Conservation (phyloP, 2,113 vertebrate species). For the Prochilodus magdalenae region DNA sequence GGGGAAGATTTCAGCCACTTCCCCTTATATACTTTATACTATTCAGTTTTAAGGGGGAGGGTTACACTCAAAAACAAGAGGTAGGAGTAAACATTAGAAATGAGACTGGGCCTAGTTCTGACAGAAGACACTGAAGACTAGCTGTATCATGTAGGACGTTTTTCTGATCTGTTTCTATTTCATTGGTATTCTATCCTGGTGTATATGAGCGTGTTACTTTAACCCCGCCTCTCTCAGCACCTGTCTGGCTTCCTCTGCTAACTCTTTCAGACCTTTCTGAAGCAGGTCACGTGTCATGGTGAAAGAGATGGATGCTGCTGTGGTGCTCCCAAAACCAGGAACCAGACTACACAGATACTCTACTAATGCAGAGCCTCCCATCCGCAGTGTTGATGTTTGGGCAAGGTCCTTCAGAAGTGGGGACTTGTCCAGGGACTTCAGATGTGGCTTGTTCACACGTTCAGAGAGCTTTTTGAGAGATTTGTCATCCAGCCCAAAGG, state of each 20-base stretch:
- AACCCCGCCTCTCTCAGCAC: slow-evolving; percentile 43
- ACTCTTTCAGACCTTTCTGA: slow-evolving; percentile 38
- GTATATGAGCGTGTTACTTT: too few species aligned
- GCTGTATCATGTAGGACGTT: too few species aligned
- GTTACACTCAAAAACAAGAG: too few species aligned
- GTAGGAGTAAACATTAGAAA: too few species aligned
- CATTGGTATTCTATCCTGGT: too few species aligned
- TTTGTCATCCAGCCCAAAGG: slow-evolving; percentile 69
- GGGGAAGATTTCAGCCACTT: too few species aligned
- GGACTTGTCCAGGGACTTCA: slow-evolving; percentile 65
- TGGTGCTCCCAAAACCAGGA: slow-evolving; percentile 37
- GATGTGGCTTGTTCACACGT: slow-evolving; percentile 68
- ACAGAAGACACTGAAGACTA: too few species aligned
- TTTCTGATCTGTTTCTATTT: too few species aligned
- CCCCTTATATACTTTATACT: too few species aligned
- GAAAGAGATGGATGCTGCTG: slow-evolving; percentile 46
- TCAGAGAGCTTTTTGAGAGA: slow-evolving; percentile 67
- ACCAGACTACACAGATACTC: slow-evolving; percentile 36
- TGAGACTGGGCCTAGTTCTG: too few species aligned
- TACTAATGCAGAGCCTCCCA: background rate
- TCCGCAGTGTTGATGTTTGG: background rate
- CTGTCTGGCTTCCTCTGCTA: slow-evolving; percentile 35
- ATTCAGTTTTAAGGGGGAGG: too few species aligned
- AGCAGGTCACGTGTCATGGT: slow-evolving; percentile 35
- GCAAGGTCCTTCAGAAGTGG: slow-evolving; percentile 40